A percentile compares a stretch with the other conserved stretches of the same genome.
Evolutionary conservation across 2,888 invertebrate species (phyloP).

Genomic region (Sminthurinus aureus): DNA sequence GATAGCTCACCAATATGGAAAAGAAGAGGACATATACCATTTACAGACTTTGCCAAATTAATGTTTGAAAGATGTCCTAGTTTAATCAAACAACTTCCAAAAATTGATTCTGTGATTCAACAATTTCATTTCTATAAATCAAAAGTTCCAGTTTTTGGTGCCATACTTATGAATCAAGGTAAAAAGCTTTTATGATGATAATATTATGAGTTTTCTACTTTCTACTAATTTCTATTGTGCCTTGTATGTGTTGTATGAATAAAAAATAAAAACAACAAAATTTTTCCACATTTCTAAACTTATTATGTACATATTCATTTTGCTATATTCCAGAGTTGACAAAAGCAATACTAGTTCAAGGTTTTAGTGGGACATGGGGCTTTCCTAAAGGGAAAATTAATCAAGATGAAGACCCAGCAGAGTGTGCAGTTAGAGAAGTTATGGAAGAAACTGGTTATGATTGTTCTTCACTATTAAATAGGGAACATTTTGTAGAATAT

Average conservation of each 20-base stretch:
- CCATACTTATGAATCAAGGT: constrained; percentile 81
- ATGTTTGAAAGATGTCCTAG: constrained; percentile 90
- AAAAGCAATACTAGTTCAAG: constrained; percentile 85
- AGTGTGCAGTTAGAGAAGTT: constrained; percentile 95
- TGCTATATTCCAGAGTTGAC: constrained; percentile 67
- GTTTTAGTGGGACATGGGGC: constrained; percentile 89
- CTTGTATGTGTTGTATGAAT: too few relatives aligned
- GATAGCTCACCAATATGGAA: constrained; percentile 66
- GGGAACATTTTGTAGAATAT: constrained; percentile 86
- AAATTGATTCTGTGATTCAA: constrained; percentile 79
- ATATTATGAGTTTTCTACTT: too few relatives aligned
- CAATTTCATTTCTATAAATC: constrained; percentile 95
- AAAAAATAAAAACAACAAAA: too few relatives aligned
- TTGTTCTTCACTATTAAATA: constrained; percentile 80
- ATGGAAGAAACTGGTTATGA: constrained; percentile 98
- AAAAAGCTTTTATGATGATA: too few relatives aligned
- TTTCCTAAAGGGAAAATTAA: constrained; percentile 99
- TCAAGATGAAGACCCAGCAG: constrained; percentile 89
- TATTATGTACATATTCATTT: too few relatives aligned
- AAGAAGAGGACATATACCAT: constrained; percentile 70
- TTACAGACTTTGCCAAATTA: constrained; percentile 84
- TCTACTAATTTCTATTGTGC: too few relatives aligned
- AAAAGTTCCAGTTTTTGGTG: constrained; percentile 96
- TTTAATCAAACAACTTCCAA: constrained; percentile 76
- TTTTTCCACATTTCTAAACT: too few relatives aligned